phyloP scores from a whole-genome alignment of 1,140 invertebrate species.

The Halotydeus destructor region DNA sequence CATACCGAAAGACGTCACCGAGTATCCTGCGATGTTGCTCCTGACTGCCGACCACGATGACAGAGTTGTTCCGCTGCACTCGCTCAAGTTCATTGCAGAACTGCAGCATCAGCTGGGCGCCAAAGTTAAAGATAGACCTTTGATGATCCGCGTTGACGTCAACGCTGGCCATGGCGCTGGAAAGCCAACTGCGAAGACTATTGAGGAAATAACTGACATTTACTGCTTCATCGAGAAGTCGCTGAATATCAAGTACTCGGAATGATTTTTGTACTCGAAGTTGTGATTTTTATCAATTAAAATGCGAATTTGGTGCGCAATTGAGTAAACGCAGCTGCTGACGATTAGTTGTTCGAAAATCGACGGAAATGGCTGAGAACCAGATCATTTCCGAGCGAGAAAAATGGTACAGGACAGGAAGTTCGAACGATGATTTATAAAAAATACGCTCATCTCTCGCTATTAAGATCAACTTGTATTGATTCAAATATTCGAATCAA shows the following conservation, averaged over 20 bases:
- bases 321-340: too few relatives aligned
- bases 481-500: slow-evolving; percentile 32
- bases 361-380: too few relatives aligned
- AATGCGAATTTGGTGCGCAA: too few relatives aligned
- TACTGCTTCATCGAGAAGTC: not conserved
- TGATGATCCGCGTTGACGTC: slow-evolving; percentile 71
- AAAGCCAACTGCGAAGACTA: slow-evolving; percentile 79
- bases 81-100: slow-evolving; percentile 78
- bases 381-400: too few relatives aligned
- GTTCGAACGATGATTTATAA: too few relatives aligned
- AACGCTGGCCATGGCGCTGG: slow-evolving; percentile 89
- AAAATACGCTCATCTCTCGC: too few relatives aligned
- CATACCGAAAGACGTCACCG: slow-evolving; percentile 32
- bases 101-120: slow-evolving; percentile 52
- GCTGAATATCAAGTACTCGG: too few relatives aligned
- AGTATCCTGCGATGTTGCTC: slow-evolving; percentile 78
- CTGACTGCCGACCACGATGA: slow-evolving; percentile 95
- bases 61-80: slow-evolving; percentile 83
- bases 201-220: slow-evolving; percentile 20
- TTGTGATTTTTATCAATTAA: too few relatives aligned
- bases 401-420: too few relatives aligned
- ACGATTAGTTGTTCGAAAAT: too few relatives aligned
- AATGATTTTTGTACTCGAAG: too few relatives aligned
- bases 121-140: slow-evolving; percentile 47
- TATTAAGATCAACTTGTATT: too few relatives aligned